Percentiles rank a stretch among this genome's conserved stretches.
Conservation (phyloP, 2,797 vertebrate genomes). For the Nannoperca obscura region DNA sequence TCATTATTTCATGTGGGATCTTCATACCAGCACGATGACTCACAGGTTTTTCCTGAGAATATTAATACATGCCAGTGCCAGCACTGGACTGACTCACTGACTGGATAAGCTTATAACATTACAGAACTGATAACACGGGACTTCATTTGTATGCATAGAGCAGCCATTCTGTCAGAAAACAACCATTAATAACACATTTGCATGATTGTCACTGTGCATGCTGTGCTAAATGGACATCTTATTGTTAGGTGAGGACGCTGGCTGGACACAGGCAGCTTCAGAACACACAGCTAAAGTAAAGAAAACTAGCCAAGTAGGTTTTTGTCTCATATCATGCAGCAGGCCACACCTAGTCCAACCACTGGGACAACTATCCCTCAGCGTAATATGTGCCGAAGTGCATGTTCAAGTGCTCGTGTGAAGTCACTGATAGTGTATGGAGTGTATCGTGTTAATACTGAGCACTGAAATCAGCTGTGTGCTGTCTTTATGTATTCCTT, state of each 20-base stretch:
- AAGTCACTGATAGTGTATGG: neutral
- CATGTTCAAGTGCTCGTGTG: neutral
- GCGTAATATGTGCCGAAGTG: conserved; percentile 4
- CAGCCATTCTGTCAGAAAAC: neutral
- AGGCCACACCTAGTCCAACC: neutral
- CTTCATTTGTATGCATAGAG: neutral
- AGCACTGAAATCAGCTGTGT: neutral
- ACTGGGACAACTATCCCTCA: conserved; percentile 1
- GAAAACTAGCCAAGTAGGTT: conserved; percentile 51
- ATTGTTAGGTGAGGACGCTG: neutral
- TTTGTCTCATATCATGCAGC: neutral
- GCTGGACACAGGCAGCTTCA: neutral
- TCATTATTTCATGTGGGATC: neutral
- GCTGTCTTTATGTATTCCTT: neutral
- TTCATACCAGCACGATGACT: conserved; percentile 15
- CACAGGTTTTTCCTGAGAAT: neutral
- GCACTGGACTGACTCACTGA: neutral
- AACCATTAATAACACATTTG: neutral
- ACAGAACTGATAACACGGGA: neutral
- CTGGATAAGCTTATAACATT: neutral
- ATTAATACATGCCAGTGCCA: neutral
- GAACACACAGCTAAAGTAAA: neutral
- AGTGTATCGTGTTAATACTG: neutral
- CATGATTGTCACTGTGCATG: neutral
- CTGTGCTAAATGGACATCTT: neutral